Base-by-base conservation (phyloP, 2,797 vertebrate species). In the Anomalospiza imberbis region DNA sequence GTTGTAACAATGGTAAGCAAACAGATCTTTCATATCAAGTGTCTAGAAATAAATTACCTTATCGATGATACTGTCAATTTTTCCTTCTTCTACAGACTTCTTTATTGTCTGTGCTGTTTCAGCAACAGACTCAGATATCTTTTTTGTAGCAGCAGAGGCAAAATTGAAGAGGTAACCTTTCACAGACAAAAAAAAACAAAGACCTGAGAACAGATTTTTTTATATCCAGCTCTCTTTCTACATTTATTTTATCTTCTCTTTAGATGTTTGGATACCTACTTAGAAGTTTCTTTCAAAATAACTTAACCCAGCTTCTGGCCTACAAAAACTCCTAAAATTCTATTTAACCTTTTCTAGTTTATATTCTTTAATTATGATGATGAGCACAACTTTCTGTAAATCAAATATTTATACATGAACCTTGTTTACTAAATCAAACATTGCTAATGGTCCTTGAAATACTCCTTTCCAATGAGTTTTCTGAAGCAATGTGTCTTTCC, bases 61-160 rank as follows among this genome's bases (percentile, higher is more conserved):
- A 95, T 99, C 99, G 66, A 99, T 98, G 95, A 99, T 99, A 88
- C 98, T 98, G 87, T 99, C 99, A 6, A 99, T 99, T 76, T 99
- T 99, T 28, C 99, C 99, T 90, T 99, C 99, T 96, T 99, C 99
- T 36, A 99, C 99, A 4, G 98, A 99, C 96, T 99, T 99, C 98
- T 99, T 99, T 96, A 99, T 98, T 12, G 97, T 99, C 87, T 99
- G 99, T n/a, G 99, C 99, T 1, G 99, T 99, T 97, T 98, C 99
- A 0, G 98, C 97, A 96, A 99, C 97, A 0, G 99, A 99, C 36
- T 99, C 99, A 0, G 99, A 99, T 94, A 99, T 98, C 97, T 99
- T 99, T 97, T 99, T 99, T 29, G 99, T 99, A 78, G 99, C 99
- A 50, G 92, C 98, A 95, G 98, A 98, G 20, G 99, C 99, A 95